Percentiles rank a stretch among this genome's conserved stretches.
phyloP scores from a whole-genome alignment of 2,888 invertebrate species.

The Alitta virens region DNA sequence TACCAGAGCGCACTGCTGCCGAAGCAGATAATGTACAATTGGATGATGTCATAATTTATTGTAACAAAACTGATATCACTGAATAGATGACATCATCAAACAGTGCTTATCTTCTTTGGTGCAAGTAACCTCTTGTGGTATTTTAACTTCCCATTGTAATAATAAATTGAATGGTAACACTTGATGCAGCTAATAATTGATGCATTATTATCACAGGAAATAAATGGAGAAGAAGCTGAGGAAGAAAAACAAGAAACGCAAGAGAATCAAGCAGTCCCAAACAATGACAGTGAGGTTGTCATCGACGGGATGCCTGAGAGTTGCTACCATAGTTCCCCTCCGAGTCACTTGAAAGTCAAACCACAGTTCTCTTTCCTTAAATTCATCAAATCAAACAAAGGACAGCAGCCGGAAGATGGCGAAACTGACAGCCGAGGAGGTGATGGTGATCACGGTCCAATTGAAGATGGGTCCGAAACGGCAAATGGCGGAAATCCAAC shows the following conservation, averaged over 20 bases:
- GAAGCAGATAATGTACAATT: too few species aligned
- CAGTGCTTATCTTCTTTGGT: too few species aligned
- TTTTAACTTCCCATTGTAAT: too few species aligned
- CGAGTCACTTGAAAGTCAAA: slow-evolving; percentile 14
- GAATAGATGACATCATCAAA: too few species aligned
- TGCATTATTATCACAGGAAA: not conserved
- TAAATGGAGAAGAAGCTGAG: not conserved
- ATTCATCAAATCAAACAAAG: slow-evolving; percentile 10
- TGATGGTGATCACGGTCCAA: not conserved
- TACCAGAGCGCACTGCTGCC: too few species aligned
- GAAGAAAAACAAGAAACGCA: not conserved
- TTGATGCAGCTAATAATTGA: too few species aligned
- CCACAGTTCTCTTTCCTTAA: slow-evolving; percentile 14
- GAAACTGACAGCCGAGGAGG: not conserved
- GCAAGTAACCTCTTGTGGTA: too few species aligned
- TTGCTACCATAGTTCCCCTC: slow-evolving; percentile 17
- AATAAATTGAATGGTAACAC: too few species aligned
- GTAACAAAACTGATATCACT: too few species aligned
- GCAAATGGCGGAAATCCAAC: not conserved
- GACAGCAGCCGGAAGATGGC: not conserved
- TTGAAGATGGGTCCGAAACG: not conserved
- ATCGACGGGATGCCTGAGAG: slow-evolving; percentile 2
- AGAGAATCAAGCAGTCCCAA: not conserved
- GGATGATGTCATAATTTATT: too few species aligned
- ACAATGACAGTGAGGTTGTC: not conserved